Base-by-base conservation (phyloP, 2,888 invertebrate genomes). In the Mimachlamys varia region DNA sequence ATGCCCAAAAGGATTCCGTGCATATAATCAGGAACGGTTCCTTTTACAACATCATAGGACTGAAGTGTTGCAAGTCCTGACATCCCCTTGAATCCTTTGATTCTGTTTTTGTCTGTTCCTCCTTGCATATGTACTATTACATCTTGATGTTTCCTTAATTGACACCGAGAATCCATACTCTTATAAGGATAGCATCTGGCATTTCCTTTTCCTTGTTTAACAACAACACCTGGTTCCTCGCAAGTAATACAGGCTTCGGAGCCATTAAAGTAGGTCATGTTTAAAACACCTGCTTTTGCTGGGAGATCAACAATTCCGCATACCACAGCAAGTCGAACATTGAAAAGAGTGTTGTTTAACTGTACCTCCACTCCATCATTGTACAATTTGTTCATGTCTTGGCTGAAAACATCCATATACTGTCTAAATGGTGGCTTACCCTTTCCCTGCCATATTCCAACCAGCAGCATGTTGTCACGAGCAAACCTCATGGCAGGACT, bases 231-330 rank as follows among this genome's bases (percentile, higher is more conserved):
- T 62, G 92, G 89, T 37, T 93, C 93, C 89, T 94, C 93, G 91
- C 93, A 94, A 0, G 92, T 91, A 3, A 92, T 92, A 88, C 93
- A 94, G 15, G 91, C 92, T n/a, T 92, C 19, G 44, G 53, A 2
- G 3, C 93, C 93, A 93, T 94, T 94, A 89, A 55, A 91, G 3
- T 88, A 88, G 22, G 92, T 91, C 93, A 94, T 94, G 87, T 93
- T 93, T 38, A 94, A 44, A 5, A 92, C 88, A 13, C 53, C 89
- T 76, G 93, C 93, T 89, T 93, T 94, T 76, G 94, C 93, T 55
- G 89, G 93, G 37, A 93, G 87, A 89, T 93, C 94, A 17, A 90
- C 27, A 22, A 88, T 91, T 58, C 89, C 89, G 88, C 91, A 91
- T 15, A 92, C 0, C n/a, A 94, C 91, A 50, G 50, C 19, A 15